phyloP scores from a whole-genome alignment of 2,113 vertebrate genomes.

The Pituophis catenifer region DNA sequence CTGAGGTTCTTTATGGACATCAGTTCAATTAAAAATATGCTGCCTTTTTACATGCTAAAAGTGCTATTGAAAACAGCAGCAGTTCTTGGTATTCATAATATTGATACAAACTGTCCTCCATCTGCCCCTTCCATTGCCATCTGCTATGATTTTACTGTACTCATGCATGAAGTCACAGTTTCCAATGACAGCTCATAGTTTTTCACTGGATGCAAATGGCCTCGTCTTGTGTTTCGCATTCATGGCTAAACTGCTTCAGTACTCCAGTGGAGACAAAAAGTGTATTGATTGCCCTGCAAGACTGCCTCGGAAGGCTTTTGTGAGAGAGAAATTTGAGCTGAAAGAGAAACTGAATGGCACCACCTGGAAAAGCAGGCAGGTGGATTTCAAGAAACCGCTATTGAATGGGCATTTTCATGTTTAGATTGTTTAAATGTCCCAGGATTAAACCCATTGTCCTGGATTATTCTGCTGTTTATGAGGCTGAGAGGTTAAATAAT shows the following conservation, averaged over 20 bases:
- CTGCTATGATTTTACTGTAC: not conserved
- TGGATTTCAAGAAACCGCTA: not conserved
- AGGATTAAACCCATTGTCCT: not conserved
- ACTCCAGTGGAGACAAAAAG: not conserved
- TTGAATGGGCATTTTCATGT: not conserved
- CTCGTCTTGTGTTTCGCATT: not conserved
- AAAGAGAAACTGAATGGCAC: not conserved
- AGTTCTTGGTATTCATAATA: not conserved
- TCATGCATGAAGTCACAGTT: not conserved
- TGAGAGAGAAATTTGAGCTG: constrained; percentile 20
- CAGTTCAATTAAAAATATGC: not conserved
- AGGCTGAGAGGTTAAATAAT: not conserved
- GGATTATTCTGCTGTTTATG: not conserved
- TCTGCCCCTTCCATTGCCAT: not conserved
- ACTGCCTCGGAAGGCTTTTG: constrained; percentile 12
- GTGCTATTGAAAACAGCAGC: not conserved
- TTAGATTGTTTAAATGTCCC: not conserved
- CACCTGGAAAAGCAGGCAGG: constrained; percentile 4
- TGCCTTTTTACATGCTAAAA: not conserved
- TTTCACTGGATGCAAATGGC: not conserved
- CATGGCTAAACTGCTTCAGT: not conserved
- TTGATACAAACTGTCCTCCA: not conserved
- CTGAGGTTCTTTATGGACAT: not conserved
- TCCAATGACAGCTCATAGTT: not conserved
- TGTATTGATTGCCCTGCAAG: constrained; percentile 5